Evolutionary conservation across 2,113 vertebrate genomes (phyloP).

Genomic region (Henicopernis longicauda): DNA sequence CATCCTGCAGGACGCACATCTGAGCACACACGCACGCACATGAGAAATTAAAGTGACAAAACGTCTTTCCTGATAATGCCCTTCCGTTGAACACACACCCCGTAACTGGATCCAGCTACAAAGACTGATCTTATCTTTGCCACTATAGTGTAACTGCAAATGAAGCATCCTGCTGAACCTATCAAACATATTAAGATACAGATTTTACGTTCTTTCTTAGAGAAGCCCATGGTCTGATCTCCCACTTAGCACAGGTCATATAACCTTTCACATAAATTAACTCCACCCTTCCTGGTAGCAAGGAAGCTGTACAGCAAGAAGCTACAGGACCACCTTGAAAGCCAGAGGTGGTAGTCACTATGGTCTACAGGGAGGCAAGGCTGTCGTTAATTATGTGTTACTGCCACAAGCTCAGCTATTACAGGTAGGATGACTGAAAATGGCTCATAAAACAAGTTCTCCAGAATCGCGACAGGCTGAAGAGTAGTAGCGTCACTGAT

Average conservation of each 20-base stretch:
- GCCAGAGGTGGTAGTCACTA: background rate
- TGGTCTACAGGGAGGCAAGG: background rate
- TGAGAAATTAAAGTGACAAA: background rate
- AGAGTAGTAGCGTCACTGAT: background rate
- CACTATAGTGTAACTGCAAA: background rate
- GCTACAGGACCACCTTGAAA: background rate
- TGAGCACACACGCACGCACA: rapidly evolving
- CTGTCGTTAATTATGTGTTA: background rate
- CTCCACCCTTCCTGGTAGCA: background rate
- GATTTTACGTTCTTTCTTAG: background rate
- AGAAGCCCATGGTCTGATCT: background rate
- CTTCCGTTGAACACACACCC: background rate
- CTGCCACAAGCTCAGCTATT: background rate
- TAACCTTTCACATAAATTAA: background rate
- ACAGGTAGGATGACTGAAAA: background rate
- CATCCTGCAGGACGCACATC: background rate
- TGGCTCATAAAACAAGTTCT: background rate
- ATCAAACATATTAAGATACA: background rate
- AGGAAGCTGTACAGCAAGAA: background rate
- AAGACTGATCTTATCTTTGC: background rate
- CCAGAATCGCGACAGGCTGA: background rate
- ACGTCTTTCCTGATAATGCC: background rate
- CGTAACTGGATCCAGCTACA: background rate
- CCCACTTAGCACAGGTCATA: background rate
- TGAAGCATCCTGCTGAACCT: background rate